Percentiles rank a stretch among this genome's conserved stretches.
Evolutionary conservation across 2,888 invertebrate genomes (phyloP).

Genomic region (Chloroclysta siterata): DNA sequence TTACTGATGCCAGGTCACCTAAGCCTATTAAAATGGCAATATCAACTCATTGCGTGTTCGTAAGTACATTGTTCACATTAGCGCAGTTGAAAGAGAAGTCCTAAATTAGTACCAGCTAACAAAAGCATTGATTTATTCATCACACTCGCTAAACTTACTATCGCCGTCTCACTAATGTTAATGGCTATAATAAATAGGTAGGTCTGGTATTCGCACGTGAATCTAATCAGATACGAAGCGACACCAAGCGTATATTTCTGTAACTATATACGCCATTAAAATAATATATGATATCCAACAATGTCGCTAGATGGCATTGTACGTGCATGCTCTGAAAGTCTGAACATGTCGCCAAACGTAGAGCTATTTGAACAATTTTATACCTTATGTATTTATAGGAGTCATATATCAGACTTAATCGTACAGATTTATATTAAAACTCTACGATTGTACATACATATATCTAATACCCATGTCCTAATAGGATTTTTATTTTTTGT

Average conservation of each 20-base stretch:
- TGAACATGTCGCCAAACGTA: neutral
- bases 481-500: too few relatives aligned
- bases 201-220: constrained; percentile 30
- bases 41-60: constrained; percentile 20
- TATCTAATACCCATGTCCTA: too few relatives aligned
- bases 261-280: constrained; percentile 34
- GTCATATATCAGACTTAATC: too few relatives aligned
- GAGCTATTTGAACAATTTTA: constrained; percentile 2
- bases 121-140: constrained; percentile 34
- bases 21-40: too few relatives aligned
- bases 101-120: constrained; percentile 23
- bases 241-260: constrained; percentile 35
- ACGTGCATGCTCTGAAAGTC: constrained; percentile 1
- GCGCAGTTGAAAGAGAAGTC: constrained; percentile 16
- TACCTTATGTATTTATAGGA: neutral
- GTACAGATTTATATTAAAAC: too few relatives aligned
- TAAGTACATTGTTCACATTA: constrained; percentile 25
- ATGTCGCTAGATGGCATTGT: constrained; percentile 49
- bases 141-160: constrained; percentile 29
- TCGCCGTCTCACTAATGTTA: constrained; percentile 31
- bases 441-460: too few relatives aligned
- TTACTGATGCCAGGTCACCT: too few relatives aligned
- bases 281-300: constrained; percentile 33
- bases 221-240: constrained; percentile 32
- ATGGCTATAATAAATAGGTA: constrained; percentile 30